These are phyloP conservation scores for Hydropsyche betteni DNA, from an alignment of 2,888 invertebrate genomes.

Conservation along the genomic window DNA sequence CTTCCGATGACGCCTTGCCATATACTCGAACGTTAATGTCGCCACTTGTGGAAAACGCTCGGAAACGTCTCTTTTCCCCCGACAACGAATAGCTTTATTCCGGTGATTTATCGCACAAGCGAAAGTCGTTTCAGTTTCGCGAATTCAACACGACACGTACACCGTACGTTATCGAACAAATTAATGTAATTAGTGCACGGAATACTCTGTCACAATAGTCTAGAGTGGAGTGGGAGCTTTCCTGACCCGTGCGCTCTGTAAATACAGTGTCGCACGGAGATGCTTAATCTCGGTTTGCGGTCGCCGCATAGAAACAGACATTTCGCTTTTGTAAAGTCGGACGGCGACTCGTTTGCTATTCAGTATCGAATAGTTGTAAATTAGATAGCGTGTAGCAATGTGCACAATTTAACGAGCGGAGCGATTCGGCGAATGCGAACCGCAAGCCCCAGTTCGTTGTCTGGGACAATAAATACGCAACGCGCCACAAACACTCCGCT, in stretches of 20 bases:
- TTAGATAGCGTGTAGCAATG: background rate
- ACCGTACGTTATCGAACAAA: too few relatives aligned
- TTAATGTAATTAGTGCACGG: too few relatives aligned
- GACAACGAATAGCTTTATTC: too few relatives aligned
- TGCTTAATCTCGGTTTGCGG: conserved; percentile 33
- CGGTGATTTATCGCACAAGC: too few relatives aligned
- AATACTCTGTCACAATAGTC: too few relatives aligned
- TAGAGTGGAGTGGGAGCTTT: too few relatives aligned
- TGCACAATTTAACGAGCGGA: background rate
- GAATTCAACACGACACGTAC: too few relatives aligned
- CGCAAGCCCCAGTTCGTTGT: background rate
- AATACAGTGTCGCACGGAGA: conserved; percentile 9
- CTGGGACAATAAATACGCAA: conserved; percentile 4
- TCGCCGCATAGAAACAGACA: background rate
- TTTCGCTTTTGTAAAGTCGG: background rate
- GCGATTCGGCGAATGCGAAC: too few relatives aligned
- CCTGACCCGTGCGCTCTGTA: background rate
- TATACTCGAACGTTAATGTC: background rate
- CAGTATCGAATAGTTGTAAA: background rate
- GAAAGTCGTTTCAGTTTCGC: too few relatives aligned
- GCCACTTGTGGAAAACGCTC: background rate
- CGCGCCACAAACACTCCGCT: background rate
- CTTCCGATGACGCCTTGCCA: conserved; percentile 26
- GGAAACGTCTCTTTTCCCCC: background rate
- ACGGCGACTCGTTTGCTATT: background rate